Base-by-base conservation (phyloP, 2,797 vertebrate species). In the Poecile montanus region DNA sequence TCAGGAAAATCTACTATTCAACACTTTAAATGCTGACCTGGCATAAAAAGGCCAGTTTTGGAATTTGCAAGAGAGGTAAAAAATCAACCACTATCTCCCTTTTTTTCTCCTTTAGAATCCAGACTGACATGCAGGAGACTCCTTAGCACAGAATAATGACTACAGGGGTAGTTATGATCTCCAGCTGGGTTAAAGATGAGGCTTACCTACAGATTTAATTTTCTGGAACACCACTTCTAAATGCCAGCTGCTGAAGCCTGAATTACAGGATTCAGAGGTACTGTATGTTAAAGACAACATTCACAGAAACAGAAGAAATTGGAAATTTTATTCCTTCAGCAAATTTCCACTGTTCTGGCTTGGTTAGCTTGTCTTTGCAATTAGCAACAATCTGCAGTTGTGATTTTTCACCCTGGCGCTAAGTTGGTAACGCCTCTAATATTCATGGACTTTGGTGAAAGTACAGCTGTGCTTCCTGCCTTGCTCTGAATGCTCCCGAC, bases 211-310 rank as follows among this genome's bases (percentile, higher is more conserved):
- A 85, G 36, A 73, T n/a, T 88, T 87, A 20, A 57, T 53, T 65
- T 86, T 85, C 68, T 75, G 66, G 22, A 86, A 40, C 19, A 42
- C 36, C 20, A 44, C 29, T 91, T n/a, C 50, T 89, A 65, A 62
- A 44, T 88, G 47, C 53, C 71, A 84, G 78, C 17, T 78, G 65
- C 94, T 74, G 77, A 90, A 89, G 66, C 89, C 85, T 77, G 94
- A 94, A 50, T 72, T 90, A 80, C 65, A 75, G 92, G 74, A 77
- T 56, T 85, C 90, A 87, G 74, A 36, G 38, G 27, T 58, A 62
- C 70, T 80, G 51, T 25, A 30, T 16, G 8, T 81, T 91, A 88
- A 89, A 94, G 67, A 27, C 0, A 38, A 94, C 40, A 47, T 81
- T 60, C 38, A 89, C 71, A 82, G 54, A 74, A 74, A 76, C 1